phyloP scores from a whole-genome alignment of 2,888 invertebrate species.

The Lamellibrachia columna region DNA sequence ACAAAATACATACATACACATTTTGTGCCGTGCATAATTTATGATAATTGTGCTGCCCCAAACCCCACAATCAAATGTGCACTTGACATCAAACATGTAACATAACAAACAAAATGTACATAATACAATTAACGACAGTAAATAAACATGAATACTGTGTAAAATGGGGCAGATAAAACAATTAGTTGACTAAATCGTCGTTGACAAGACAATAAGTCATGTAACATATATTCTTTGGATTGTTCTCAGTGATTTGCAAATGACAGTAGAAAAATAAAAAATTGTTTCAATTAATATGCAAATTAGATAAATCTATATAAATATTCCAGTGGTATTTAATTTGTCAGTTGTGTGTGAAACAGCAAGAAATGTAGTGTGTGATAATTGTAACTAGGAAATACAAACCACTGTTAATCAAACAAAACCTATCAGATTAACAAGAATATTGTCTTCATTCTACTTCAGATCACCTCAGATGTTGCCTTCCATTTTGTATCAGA shows the following conservation, averaged over 20 bases:
- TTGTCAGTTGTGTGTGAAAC: not conserved
- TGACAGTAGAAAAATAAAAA: not conserved
- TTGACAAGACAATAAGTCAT: not conserved
- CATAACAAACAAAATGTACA: not conserved
- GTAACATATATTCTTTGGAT: not conserved
- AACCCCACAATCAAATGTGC: not conserved
- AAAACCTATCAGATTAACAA: not conserved
- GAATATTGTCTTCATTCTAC: not conserved
- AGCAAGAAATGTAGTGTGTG: not conserved
- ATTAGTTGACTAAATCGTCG: not conserved
- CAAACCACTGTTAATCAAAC: not conserved
- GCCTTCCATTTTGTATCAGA: not conserved
- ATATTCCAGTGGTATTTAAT: too few relatives aligned
- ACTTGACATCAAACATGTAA: not conserved
- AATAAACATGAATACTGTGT: not conserved
- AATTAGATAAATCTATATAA: too few relatives aligned
- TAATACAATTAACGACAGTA: conserved; percentile 4
- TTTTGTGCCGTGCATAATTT: not conserved
- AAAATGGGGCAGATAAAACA: not conserved
- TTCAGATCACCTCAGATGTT: not conserved
- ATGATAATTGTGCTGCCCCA: not conserved
- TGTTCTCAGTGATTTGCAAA: not conserved
- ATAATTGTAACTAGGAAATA: not conserved
- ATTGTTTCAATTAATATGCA: too few relatives aligned
- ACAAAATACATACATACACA: not conserved